Base-by-base conservation (phyloP, 2,113 vertebrate genomes). In the Odontesthes bonariensis region DNA sequence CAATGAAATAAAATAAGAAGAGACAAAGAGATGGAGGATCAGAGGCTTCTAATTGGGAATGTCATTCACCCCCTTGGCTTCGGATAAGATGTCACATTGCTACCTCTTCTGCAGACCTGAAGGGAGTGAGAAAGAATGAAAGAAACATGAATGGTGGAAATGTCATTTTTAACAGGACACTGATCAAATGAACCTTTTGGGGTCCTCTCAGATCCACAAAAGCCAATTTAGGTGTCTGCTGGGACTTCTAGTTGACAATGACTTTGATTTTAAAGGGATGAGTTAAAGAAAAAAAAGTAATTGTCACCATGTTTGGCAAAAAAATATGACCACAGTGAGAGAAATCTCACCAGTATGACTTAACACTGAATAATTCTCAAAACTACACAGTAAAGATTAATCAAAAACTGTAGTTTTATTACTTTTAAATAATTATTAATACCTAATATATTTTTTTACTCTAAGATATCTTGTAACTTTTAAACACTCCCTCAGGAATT, bases 1-100 rank as follows among this genome's bases (percentile, higher is more conserved):
- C 5, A 31, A 27, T 59, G 13, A 70, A 79, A 55, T 69, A 19
- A 59, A 68, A 42, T 19, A 31, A 44, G 35, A 19, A 7, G 47
- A 35, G 22, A 27, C 33, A 33, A 69, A 68, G 13, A 83, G 69
- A 73, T 9, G 27, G 56, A 49, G 49, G 31, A 59, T 56, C 62
- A 81, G 56, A 67, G 70, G 58, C 31, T 81, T 76, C 47, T 88
- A 86, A 91, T 89, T 85, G 64, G 84, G 60, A 42, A 31, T 82
- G 65, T 84, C 81, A 76, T 63, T 84, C 54, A 66, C 22, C 19
- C n/a, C 57, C 66, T 46, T 20, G n/a, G 31, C 54, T 81, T 19
- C 56, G 42, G 73, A 74, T 47, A 72, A 71, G 78, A 62, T 22
- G 56, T 84, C 81, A 82, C 58, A 12, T 69, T 16, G 19, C n/a